Evolutionary conservation across 2,888 invertebrate species (phyloP).

Genomic region (Ornithoptera priamus): DNA sequence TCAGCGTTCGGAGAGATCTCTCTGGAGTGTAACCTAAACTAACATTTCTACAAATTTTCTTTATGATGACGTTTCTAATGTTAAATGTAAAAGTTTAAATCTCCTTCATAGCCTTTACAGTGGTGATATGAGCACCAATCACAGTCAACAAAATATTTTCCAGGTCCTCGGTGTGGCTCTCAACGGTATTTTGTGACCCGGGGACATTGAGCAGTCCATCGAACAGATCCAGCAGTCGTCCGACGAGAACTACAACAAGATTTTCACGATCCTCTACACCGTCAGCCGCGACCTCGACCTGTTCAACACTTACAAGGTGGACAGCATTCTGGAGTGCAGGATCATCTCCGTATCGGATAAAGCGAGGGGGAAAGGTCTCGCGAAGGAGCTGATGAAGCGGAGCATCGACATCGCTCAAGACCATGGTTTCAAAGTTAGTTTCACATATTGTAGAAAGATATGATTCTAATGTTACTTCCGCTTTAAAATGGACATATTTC

Average conservation of each 20-base stretch:
- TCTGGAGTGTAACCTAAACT: too few species aligned
- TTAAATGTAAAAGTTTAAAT: too few species aligned
- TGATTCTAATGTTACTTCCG: too few species aligned
- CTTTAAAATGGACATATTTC: too few species aligned
- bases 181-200: slow-evolving; percentile 87
- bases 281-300: slow-evolving; percentile 85
- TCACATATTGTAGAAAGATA: slow-evolving; percentile 32
- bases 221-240: slow-evolving; percentile 83
- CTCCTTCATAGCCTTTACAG: too few species aligned
- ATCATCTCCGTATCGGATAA: slow-evolving; percentile 87
- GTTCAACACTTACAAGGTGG: slow-evolving; percentile 82
- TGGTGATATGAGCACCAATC: too few species aligned
- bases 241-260: slow-evolving; percentile 87
- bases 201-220: slow-evolving; percentile 85
- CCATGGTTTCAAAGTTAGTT: slow-evolving; percentile 83
- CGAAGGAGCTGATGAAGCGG: slow-evolving; percentile 84
- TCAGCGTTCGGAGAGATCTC: too few species aligned
- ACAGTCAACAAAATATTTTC: slow-evolving; percentile 36
- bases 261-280: slow-evolving; percentile 87
- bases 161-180: slow-evolving; percentile 89
- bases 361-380: slow-evolving; percentile 87
- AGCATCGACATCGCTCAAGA: slow-evolving; percentile 84
- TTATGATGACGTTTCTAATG: too few species aligned
- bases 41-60: too few species aligned
- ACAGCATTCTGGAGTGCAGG: slow-evolving; percentile 87